Evolutionary conservation across 1,140 invertebrate genomes (phyloP), one percentile per base, ranked within the genome.

Genomic region (Leguminivora glycinivorella): DNA sequence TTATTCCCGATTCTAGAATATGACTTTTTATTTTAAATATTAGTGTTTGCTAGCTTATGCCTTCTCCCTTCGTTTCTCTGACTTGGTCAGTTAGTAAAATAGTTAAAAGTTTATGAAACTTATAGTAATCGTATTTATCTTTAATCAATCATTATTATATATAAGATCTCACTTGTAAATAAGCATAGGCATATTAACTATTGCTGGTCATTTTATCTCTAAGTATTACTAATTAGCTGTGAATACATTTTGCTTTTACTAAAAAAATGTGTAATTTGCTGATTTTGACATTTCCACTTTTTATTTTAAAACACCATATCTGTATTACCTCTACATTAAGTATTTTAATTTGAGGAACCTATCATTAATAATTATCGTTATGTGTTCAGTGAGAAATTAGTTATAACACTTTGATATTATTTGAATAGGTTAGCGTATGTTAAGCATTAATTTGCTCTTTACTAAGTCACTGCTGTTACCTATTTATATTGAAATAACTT

Each of bases 131-230:
- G 69, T 70, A 71, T 78, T 72, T 68, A 73, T 74, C 71, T 25
- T 78, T 78, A 78, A 70, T 70, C 67, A 71, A 70, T 80, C 73
- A 76, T 73, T 75, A 67, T 73, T 69, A 71, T 70, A 87, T 69
- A 71, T 70, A 87, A 83, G 87, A 87, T 88, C 87, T 89, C 85
- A 86, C 80, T 85, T 89, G 80, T 85, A 88, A 77, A 85, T 85
- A 85, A 77, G 80, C 71, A 75, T 72, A 70, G 47, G 31, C 58
- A 14, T 63, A 63, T 63, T 63, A 66, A 63, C 68, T 56, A 25
- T 69, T 70, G 47, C 68, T 70, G 68, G 68, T 70, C 56, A 70
- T 70, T 70, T 40, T 47, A 56, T 71, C 58, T 63, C 58, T 63
- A 63, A 73, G 72, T 72, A 71, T 75, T 72, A 22, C 70, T 63